A percentile compares a stretch with the other conserved stretches of the same genome.
Evolutionary conservation across 2,888 invertebrate species (phyloP).

Genomic region (Patella caerulea): DNA sequence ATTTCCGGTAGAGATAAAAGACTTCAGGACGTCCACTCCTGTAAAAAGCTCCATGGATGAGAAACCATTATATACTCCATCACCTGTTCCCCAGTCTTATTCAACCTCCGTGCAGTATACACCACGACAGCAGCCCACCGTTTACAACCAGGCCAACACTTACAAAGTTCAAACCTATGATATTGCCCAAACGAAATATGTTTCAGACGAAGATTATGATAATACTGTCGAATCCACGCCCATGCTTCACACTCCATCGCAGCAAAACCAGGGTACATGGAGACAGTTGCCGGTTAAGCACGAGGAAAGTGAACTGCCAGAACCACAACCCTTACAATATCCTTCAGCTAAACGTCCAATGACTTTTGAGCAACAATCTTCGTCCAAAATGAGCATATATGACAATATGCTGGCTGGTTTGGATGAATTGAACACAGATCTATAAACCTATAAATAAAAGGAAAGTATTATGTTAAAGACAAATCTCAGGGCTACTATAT

Average conservation of each 20-base stretch:
- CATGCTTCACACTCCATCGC: conserved; percentile 37
- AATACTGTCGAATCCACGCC: conserved; percentile 50
- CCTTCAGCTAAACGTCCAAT: conserved; percentile 62
- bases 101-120: conserved; percentile 19
- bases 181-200: conserved; percentile 18
- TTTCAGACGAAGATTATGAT: conserved; percentile 57
- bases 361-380: conserved; percentile 62
- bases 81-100: neutral
- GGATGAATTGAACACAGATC: no score
- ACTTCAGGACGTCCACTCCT: conserved; percentile 9
- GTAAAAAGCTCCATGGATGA: neutral
- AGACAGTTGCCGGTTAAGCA: conserved; percentile 3
- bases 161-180: conserved; percentile 14
- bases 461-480: no score
- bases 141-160: conserved; percentile 27
- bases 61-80: neutral
- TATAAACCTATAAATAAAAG: no score
- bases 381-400: conserved; percentile 63
- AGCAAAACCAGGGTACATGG: conserved; percentile 14
- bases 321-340: conserved; percentile 55
- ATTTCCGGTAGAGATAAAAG: conserved; percentile 20
- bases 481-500: no score
- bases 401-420: conserved; percentile 51
- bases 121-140: conserved; percentile 17
- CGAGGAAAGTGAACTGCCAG: conserved; percentile 31